Evolutionary conservation across 2,888 invertebrate species (phyloP).

Genomic region (Pomacea canaliculata): DNA sequence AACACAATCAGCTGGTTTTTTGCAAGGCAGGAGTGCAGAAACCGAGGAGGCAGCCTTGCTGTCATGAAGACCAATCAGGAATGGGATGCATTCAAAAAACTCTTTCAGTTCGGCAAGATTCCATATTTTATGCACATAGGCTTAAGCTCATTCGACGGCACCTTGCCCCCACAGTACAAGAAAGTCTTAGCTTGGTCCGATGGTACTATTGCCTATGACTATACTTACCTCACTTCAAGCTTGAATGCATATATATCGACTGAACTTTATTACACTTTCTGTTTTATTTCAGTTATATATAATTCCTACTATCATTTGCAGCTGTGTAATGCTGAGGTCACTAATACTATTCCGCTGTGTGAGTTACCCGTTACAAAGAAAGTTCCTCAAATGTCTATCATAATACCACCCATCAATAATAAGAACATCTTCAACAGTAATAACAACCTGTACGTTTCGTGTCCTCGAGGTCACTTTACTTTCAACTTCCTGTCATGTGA

Average conservation of each 20-base stretch:
- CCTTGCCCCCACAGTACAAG: constrained; percentile 6
- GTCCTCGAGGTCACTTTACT: constrained; percentile 6
- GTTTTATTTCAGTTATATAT: too few species aligned
- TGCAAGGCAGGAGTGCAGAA: constrained; percentile 6
- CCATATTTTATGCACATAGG: neutral
- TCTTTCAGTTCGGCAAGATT: constrained; percentile 4
- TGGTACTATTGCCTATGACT: constrained; percentile 4
- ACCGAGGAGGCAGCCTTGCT: constrained; percentile 1
- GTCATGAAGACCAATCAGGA: constrained; percentile 5
- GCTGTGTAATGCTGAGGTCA: too few species aligned
- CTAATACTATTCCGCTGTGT: too few species aligned
- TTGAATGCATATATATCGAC: too few species aligned
- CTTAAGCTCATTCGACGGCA: neutral
- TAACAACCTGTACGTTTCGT: neutral
- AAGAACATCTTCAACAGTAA: too few species aligned
- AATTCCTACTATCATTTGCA: rapidly evolving
- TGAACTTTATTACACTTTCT: too few species aligned
- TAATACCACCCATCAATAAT: too few species aligned
- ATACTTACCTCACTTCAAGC: too few species aligned
- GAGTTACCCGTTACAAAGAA: too few species aligned
- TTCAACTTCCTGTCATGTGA: constrained; percentile 16
- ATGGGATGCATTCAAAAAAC: constrained; percentile 3
- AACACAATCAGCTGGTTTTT: neutral
- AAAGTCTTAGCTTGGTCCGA: constrained; percentile 8
- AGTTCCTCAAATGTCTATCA: too few species aligned